Percentiles rank a stretch among this genome's conserved stretches.
phyloP scores from a whole-genome alignment of 2,113 vertebrate species.

The Struthio camelus region DNA sequence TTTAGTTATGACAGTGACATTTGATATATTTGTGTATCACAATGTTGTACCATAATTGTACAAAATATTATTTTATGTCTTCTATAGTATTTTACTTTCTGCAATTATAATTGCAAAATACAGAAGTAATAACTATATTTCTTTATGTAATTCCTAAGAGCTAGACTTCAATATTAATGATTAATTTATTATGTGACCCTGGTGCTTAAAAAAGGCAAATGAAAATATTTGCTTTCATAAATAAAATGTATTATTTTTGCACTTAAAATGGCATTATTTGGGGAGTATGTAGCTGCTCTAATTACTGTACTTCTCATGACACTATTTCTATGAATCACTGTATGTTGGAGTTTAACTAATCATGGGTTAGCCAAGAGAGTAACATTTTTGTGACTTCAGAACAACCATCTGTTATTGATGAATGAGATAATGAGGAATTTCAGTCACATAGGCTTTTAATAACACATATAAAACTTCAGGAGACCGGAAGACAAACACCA shows the following conservation, averaged over 20 bases:
- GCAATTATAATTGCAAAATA: not conserved
- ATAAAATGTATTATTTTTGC: not conserved
- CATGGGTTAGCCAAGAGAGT: not conserved
- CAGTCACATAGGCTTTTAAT: not conserved
- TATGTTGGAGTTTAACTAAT: not conserved
- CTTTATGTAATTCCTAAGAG: not conserved
- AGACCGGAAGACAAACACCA: not conserved
- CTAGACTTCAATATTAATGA: not conserved
- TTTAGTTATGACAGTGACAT: not conserved
- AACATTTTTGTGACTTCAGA: not conserved
- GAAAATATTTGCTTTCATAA: not conserved
- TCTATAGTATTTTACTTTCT: not conserved
- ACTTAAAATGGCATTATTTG: not conserved
- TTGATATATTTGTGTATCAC: not conserved
- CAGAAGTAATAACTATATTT: not conserved
- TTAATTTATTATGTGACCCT: not conserved
- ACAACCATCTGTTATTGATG: not conserved
- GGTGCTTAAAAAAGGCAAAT: not conserved
- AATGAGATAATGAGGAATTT: not conserved
- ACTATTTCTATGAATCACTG: not conserved
- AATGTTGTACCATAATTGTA: not conserved
- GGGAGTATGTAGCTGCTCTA: not conserved
- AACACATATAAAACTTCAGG: not conserved
- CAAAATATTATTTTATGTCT: not conserved
- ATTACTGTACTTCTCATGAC: not conserved